phyloP scores from a whole-genome alignment of 2,113 vertebrate genomes.

The Chloroceryle aenea region DNA sequence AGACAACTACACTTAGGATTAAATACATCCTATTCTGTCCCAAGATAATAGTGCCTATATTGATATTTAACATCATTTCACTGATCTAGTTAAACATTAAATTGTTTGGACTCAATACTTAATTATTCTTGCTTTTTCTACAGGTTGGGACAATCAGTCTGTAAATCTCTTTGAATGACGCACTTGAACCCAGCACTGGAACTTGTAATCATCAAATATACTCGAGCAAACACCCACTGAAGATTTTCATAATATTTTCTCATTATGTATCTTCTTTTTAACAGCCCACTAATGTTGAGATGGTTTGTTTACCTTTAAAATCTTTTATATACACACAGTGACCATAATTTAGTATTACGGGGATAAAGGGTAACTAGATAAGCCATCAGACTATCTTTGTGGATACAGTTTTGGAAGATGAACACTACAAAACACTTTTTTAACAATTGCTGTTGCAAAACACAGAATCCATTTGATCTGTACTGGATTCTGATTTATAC shows the following conservation, averaged over 20 bases:
- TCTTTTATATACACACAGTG: not conserved
- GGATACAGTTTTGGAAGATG: not conserved
- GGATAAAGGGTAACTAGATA: not conserved
- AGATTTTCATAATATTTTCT: not conserved
- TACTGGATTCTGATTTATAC: not conserved
- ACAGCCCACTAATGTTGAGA: not conserved
- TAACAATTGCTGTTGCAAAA: not conserved
- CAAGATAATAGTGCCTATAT: not conserved
- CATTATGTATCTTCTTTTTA: not conserved
- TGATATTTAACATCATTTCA: not conserved
- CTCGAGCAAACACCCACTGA: not conserved
- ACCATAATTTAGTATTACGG: not conserved
- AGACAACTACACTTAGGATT: not conserved
- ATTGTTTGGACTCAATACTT: not conserved
- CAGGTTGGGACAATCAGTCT: not conserved
- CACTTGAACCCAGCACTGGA: not conserved
- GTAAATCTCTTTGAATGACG: not conserved
- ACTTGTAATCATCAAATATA: not conserved
- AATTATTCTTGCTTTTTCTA: not conserved
- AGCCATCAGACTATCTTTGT: not conserved
- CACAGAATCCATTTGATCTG: not conserved
- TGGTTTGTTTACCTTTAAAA: not conserved
- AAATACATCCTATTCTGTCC: accelerated
- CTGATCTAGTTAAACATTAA: not conserved
- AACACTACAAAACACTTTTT: not conserved